Percentiles rank a stretch among this genome's conserved stretches.
Conservation (phyloP, 30 jellyfish, hydroid and myxozoan species). For the Clytia hemisphaerica region DNA sequence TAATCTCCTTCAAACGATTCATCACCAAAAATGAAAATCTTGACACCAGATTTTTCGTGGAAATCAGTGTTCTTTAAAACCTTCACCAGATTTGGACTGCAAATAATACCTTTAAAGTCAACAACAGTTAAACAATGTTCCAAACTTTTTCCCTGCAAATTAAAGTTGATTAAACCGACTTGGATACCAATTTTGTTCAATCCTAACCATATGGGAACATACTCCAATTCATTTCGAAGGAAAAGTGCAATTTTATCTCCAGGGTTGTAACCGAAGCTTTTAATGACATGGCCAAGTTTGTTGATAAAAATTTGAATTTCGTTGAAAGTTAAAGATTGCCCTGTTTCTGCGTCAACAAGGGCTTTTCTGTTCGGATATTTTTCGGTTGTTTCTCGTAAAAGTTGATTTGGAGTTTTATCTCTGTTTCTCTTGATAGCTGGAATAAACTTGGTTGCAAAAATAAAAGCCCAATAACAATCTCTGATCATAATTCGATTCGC, state of each 20-base stretch:
- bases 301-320: neutral
- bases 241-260: slow-evolving; percentile 18
- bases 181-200: slow-evolving; percentile 65
- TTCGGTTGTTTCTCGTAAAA: slow-evolving; percentile 18
- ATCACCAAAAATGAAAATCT: too few species aligned
- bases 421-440: too few species aligned
- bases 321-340: neutral
- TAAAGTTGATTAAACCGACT: slow-evolving; percentile 53
- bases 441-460: too few species aligned
- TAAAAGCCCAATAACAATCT: too few species aligned
- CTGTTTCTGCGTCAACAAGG: slow-evolving; percentile 6
- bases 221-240: slow-evolving; percentile 11
- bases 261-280: neutral
- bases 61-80: too few species aligned
- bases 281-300: slow-evolving; percentile 12
- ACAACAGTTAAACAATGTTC: slow-evolving; percentile 49
- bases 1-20: too few species aligned
- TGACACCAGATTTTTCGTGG: too few species aligned
- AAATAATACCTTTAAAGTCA: slow-evolving; percentile 51
- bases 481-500: too few species aligned
- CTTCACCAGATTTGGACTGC: too few species aligned
- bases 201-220: slow-evolving; percentile 72
- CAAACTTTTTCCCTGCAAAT: slow-evolving; percentile 52
- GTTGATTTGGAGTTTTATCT: too few species aligned
- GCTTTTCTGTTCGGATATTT: slow-evolving; percentile 8